Percentiles rank a stretch among this genome's conserved stretches.
Evolutionary conservation across 2,797 vertebrate genomes (phyloP).

Genomic region (Lithobates sylvaticus): DNA sequence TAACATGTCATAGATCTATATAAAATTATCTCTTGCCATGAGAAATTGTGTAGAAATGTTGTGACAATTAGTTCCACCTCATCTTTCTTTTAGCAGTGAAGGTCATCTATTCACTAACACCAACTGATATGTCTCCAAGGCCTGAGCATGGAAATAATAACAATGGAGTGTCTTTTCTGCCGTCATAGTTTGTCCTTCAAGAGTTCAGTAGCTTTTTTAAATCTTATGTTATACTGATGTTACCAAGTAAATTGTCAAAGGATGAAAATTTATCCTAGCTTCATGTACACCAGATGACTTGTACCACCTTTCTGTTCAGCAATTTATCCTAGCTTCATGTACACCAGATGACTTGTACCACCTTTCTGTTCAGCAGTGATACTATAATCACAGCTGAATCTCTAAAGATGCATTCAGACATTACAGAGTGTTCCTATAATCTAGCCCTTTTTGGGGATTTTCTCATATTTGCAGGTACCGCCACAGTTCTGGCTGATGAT

Average conservation of each 20-base stretch:
- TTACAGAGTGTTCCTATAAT: too few species aligned
- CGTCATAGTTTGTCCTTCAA: neutral
- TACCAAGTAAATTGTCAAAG: neutral
- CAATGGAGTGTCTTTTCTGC: neutral
- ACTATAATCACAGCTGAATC: too few species aligned
- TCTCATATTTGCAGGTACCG: too few species aligned
- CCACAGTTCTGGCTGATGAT: too few species aligned
- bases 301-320: too few species aligned
- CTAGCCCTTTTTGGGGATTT: too few species aligned
- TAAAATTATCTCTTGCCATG: constrained; percentile 19
- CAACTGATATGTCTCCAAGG: constrained; percentile 7
- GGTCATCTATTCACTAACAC: constrained; percentile 3
- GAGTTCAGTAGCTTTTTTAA: neutral
- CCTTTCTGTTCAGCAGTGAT: too few species aligned
- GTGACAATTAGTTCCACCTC: constrained; percentile 18
- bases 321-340: neutral
- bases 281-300: neutral
- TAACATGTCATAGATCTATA: constrained; percentile 8
- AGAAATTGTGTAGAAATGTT: constrained; percentile 24
- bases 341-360: neutral
- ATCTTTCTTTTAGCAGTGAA: constrained; percentile 4
- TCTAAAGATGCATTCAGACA: too few species aligned
- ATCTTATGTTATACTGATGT: neutral
- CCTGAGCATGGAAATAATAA: constrained; percentile 2
- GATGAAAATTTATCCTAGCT: neutral